Base-by-base conservation (phyloP, 2,113 vertebrate species). In the Lasiurus cinereus region DNA sequence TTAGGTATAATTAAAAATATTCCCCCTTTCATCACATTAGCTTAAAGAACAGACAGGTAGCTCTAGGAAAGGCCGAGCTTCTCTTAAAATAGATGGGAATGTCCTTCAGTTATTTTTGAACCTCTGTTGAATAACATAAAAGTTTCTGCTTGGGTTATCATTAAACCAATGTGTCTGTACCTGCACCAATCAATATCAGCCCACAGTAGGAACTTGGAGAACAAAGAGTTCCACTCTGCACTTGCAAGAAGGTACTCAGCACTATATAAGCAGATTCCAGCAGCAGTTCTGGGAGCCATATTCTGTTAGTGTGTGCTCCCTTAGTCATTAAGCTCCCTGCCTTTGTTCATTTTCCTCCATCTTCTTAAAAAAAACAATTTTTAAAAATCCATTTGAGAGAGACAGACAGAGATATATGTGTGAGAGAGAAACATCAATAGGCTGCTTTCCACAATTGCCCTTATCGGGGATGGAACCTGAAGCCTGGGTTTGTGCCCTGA, bases 1-100 rank as follows among this genome's bases (percentile, higher is more conserved):
- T 93, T 88, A 66, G 9, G 2, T 46, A 72, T 90, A 64, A 59
- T 92, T 83, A 87, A 56, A 11, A 70, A 3, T 15, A 94, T 80
- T 76, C 88, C 14, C 74, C 11, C 46, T 94, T 96, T 90, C 33
- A 92, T 69, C 43, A 69, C 6, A 64, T 15, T 66, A 56, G 2
- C 19, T 87, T 78, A 90, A 21, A 73, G 27, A 78, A 73, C 14
- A 93, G 14, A 27, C 12, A 88, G 18, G 10, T 36, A 84, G 14
- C 18, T 74, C 4, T 73, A 73, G 43, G 70, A 73, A 19, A 73
- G 70, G 21, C 11, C 43, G 36, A 73, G 22, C 3, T 36, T 73
- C 22, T 73, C 39, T 43, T 43, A 73, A 43, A 36, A 73, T 73
- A 24, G 22, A 14, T 27, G 22, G 70, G 36, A 1, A 73, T 27